Conservation (phyloP, 2,797 vertebrate genomes). For the Trachops cirrhosus region DNA sequence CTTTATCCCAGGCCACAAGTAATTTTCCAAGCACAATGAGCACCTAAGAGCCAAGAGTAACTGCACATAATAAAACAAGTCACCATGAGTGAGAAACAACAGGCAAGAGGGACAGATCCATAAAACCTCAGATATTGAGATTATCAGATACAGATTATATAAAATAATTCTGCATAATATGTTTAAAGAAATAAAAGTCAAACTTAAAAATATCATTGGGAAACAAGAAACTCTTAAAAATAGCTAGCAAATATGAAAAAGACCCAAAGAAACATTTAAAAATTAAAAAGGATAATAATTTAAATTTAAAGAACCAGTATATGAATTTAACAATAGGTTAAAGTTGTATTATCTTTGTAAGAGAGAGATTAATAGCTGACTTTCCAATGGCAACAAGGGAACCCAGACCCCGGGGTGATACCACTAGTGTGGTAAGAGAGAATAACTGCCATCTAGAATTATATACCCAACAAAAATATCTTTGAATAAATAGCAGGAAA, state of each 20-base stretch:
- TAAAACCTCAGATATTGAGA: not conserved
- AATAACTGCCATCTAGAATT: not conserved
- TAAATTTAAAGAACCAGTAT: not conserved
- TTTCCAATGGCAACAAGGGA: not conserved
- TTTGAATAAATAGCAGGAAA: not conserved
- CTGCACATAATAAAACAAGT: not conserved
- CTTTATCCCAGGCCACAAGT: not conserved
- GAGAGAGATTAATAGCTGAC: not conserved
- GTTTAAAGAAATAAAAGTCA: not conserved
- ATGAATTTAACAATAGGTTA: not conserved
- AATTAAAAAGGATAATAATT: not conserved
- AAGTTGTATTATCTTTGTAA: not conserved
- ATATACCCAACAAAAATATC: not conserved
- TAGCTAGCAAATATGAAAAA: not conserved
- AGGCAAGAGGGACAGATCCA: not conserved
- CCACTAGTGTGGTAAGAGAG: not conserved
- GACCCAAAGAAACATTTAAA: not conserved
- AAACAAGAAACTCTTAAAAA: not conserved
- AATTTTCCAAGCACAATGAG: not conserved
- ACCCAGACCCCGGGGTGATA: not conserved
- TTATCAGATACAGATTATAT: not conserved
- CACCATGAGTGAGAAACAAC: not conserved
- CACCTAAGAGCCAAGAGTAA: not conserved
- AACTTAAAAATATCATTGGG: not conserved
- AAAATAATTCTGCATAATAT: constrained; percentile 16